A percentile compares a stretch with the other conserved stretches of the same genome.
phyloP scores from a whole-genome alignment of 2,113 vertebrate species.

The Dicaeum eximium region DNA sequence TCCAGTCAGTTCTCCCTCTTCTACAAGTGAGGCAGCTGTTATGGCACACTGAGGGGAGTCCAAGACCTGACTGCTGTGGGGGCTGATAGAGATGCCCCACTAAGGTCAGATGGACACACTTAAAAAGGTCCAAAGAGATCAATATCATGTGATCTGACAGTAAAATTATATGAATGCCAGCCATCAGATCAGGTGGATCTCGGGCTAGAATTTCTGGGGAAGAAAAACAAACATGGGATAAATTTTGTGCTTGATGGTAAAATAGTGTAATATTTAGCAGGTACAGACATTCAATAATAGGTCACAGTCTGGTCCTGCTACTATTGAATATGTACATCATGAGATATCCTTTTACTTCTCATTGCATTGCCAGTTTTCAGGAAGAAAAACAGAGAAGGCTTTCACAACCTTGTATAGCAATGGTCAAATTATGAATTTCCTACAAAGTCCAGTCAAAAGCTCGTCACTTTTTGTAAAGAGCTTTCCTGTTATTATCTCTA shows the following conservation, averaged over 20 bases:
- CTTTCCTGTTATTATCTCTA: not conserved
- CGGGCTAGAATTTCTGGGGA: not conserved
- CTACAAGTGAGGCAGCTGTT: not conserved
- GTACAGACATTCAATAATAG: not conserved
- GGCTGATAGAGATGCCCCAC: not conserved
- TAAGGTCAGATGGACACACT: not conserved
- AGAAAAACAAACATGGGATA: not conserved
- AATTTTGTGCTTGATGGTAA: not conserved
- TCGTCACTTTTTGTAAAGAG: not conserved
- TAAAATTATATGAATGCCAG: not conserved
- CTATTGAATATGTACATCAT: not conserved
- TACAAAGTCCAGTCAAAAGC: not conserved
- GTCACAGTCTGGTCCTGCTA: not conserved
- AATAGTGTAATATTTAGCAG: not conserved
- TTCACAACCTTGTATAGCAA: not conserved
- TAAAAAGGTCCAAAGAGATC: not conserved
- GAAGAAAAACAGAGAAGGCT: not conserved
- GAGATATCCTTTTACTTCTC: not conserved
- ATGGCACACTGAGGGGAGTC: not conserved
- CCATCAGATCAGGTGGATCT: not conserved
- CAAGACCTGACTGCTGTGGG: not conserved
- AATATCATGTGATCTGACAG: not conserved
- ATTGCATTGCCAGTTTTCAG: not conserved
- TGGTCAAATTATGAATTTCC: not conserved
- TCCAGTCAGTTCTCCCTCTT: not conserved